Percentiles rank a stretch among this genome's conserved stretches.
These are phyloP conservation scores for Lophura nycthemera DNA, from an alignment of 2,113 vertebrate species.

Conservation along the genomic window DNA sequence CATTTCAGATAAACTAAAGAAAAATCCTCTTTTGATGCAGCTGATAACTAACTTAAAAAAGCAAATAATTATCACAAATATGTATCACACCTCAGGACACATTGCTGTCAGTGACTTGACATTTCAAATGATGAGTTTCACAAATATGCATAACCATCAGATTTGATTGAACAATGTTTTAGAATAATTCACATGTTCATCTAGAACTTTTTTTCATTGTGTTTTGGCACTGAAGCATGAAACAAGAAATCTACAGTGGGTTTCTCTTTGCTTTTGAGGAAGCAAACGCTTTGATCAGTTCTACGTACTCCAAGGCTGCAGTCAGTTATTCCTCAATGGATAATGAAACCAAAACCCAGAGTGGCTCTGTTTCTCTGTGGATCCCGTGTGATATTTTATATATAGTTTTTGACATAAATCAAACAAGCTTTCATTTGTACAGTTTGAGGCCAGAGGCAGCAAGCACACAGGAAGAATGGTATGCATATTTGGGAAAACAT, in stretches of 20 bases:
- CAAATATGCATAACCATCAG: slow-evolving; percentile 38
- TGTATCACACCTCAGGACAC: slow-evolving; percentile 63
- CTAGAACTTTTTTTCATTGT: slow-evolving; percentile 66
- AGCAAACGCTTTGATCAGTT: slow-evolving; percentile 59
- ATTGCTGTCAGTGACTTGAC: slow-evolving; percentile 62
- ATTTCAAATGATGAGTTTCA: slow-evolving; percentile 64
- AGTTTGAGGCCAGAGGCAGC: slow-evolving; percentile 59
- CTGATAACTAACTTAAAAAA: slow-evolving; percentile 65
- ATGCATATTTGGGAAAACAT: not conserved
- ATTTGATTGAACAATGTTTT: slow-evolving; percentile 63
- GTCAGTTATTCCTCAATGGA: slow-evolving; percentile 66
- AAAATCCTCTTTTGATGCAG: slow-evolving; percentile 48
- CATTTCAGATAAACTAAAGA: slow-evolving; percentile 35
- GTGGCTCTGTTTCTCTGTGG: slow-evolving; percentile 60
- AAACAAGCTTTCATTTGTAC: slow-evolving; percentile 67
- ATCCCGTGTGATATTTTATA: slow-evolving; percentile 67
- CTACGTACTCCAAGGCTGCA: slow-evolving; percentile 50
- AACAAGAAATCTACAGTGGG: slow-evolving; percentile 66
- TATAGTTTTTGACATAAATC: slow-evolving; percentile 70
- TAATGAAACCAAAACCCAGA: slow-evolving; percentile 62
- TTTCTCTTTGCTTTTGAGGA: slow-evolving; percentile 59
- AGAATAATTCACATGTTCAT: slow-evolving; percentile 61
- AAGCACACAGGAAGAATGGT: slow-evolving; percentile 24
- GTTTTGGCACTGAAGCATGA: slow-evolving; percentile 66
- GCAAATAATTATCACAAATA: slow-evolving; percentile 68